These are phyloP conservation scores for Chrysolina americana DNA, from an alignment of 2,888 invertebrate genomes.

Conservation along the genomic window DNA sequence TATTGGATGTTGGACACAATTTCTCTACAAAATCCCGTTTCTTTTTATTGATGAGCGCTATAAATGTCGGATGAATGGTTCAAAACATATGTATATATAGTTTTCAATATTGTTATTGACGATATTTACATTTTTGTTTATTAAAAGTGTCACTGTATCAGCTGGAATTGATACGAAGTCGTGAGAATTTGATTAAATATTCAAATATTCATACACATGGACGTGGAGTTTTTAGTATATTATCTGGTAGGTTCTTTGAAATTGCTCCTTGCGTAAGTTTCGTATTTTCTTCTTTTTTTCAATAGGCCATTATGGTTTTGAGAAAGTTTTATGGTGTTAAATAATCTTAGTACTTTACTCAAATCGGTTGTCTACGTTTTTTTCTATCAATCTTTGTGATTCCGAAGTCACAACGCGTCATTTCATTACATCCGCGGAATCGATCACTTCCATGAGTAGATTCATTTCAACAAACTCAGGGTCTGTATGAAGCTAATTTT, in stretches of 20 bases:
- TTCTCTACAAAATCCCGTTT: conserved; percentile 3
- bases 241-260: not conserved
- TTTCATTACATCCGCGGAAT: too few species aligned
- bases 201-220: conserved; percentile 10
- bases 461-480: too few species aligned
- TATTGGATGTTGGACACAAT: not conserved
- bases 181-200: conserved; percentile 1
- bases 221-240: not conserved
- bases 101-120: conserved; percentile 16
- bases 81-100: conserved; percentile 20
- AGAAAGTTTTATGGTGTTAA: too few species aligned
- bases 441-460: too few species aligned
- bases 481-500: too few species aligned
- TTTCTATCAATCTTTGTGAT: too few species aligned
- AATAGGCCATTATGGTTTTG: not conserved
- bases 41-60: not conserved
- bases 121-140: conserved; percentile 16
- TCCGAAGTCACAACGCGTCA: too few species aligned
- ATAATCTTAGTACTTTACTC: not conserved
- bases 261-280: not conserved
- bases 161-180: too few species aligned
- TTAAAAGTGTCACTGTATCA: not conserved
- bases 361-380: not conserved
- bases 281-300: not conserved
- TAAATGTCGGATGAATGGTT: conserved; percentile 3